Base-by-base conservation (phyloP, 2,888 invertebrate genomes). In the Apomyelois bistriatella region DNA sequence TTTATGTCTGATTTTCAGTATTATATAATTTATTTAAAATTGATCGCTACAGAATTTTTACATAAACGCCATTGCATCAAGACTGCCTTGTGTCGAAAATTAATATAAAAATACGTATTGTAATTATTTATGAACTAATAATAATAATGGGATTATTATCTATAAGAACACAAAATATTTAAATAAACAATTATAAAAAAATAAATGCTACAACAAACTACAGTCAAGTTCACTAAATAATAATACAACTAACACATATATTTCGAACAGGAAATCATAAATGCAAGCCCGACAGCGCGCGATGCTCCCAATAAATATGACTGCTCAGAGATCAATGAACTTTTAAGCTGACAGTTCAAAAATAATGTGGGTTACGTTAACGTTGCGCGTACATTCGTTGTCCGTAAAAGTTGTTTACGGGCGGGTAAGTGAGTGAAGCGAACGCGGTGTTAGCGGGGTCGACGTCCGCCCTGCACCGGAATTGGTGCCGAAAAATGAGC, bases 361-460 rank as follows among this genome's bases (percentile, higher is more conserved):
- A 88, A 86, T 88, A 83, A 90, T 88, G 87, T 90, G 79, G 90
- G 90, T 88, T 89, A 89, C 88, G 90, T 83, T 89, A 87, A 85
- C 82, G 87, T 85, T 77, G 86, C 85, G 86, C 81, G 85, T 87
- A 86, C 86, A 85, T 83, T 85, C 78, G 81, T 79, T 81, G 86
- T 79, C 87, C 87, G 88, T 88, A 87, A 86, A 87, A 85, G 87
- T 83, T 87, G 82, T 85, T 86, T 86, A 87, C 84, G 79, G 82
- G 70, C 22, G 22, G 22, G 2, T 22, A 22, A 22, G 22, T 22
- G 22, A 22, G 58, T 62, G 64, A 65, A 54, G 60, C 60, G 60
- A 54, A 62, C 64, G 65, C 62, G 63, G 65, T 71, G 69, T 73
- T 69, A 22, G 22, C 72, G 79, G 71, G 79, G 82, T 83, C 83